phyloP scores from a whole-genome alignment of 2,113 vertebrate genomes.

The Mola mola region DNA sequence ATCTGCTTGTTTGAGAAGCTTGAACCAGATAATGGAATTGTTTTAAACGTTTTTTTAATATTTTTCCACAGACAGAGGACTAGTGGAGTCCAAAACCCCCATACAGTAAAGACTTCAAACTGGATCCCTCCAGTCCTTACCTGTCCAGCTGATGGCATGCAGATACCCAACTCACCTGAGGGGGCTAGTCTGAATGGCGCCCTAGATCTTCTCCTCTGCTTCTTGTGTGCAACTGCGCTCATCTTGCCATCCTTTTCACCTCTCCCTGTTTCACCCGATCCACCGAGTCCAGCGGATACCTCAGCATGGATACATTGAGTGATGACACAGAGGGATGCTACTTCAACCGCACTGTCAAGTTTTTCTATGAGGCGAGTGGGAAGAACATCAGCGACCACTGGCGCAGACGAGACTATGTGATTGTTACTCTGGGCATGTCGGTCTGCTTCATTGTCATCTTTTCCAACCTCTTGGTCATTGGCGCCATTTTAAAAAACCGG shows the following conservation, averaged over 20 bases:
- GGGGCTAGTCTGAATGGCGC: conserved; percentile 33
- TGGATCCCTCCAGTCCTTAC: conserved; percentile 12
- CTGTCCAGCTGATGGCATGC: conserved; percentile 52
- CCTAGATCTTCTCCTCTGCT: conserved; percentile 9
- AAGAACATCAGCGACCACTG: conserved; percentile 74
- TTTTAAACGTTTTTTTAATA: too few relatives aligned
- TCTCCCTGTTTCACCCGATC: conserved; percentile 16
- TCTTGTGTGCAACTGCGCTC: background rate
- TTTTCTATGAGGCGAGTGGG: conserved; percentile 69
- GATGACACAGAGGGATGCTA: conserved; percentile 28
- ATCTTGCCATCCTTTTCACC: background rate
- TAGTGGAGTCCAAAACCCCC: background rate
- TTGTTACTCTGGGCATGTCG: conserved; percentile 90
- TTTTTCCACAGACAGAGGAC: conserved; percentile 33
- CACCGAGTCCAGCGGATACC: fast-evolving
- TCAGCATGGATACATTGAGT: conserved; percentile 34
- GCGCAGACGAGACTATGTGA: conserved; percentile 64
- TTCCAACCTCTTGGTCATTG: conserved; percentile 92
- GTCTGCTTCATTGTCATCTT: conserved; percentile 93
- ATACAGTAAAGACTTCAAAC: background rate
- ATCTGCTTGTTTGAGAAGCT: too few relatives aligned
- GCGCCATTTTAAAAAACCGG: conserved; percentile 90
- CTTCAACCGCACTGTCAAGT: conserved; percentile 39
- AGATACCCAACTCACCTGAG: conserved; percentile 4
- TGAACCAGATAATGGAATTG: too few relatives aligned